Base-by-base conservation (phyloP, 2,888 invertebrate species). In the Litoditis marina region DNA sequence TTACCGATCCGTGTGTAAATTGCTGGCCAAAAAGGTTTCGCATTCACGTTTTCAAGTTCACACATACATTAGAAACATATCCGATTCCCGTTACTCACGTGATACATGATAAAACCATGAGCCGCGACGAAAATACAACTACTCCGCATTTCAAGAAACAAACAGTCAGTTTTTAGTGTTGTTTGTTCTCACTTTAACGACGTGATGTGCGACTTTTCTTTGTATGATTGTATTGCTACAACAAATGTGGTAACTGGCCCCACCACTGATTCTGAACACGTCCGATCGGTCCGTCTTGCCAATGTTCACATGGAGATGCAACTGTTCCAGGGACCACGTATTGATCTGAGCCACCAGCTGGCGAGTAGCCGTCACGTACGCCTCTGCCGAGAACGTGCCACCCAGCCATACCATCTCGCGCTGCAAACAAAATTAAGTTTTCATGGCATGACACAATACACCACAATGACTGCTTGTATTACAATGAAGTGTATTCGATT, bases 361-460 rank as follows among this genome's bases (percentile, higher is more conserved):
- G 25, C 98, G 88, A 1, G 96, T 98, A 5, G 98, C 98, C 0
- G 98, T 99, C 74, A 98, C 92, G 84, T 95, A 98, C 0, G 98
- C 98, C 85, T 99, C 98, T 0, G 98, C 95, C 84, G 95, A 95
- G 79, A 99, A 88, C 60, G 99, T 87, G 13, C 98, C 96, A 59
- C 98, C 98, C 53, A 99, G 87, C 96, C 96, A 96, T 56, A 98
- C 92, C 0, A 91, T 90, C 77, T 93, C 89, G 78, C 90, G 90
- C 91, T 92, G 85, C 34, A 86, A 63, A n/a, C n/a, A 56, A 28
- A n/a, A 44, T 28, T n/a, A n/a, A n/a, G n/a, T n/a, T n/a, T n/a
- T n/a, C n/a, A n/a, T n/a, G n/a, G n/a, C 22, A 51, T n/a, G n/a
- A n/a, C n/a, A n/a, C n/a, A n/a, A n/a, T n/a, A n/a, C n/a, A n/a